Base-by-base conservation (phyloP, 2,113 vertebrate genomes). In the Trinectes maculatus region DNA sequence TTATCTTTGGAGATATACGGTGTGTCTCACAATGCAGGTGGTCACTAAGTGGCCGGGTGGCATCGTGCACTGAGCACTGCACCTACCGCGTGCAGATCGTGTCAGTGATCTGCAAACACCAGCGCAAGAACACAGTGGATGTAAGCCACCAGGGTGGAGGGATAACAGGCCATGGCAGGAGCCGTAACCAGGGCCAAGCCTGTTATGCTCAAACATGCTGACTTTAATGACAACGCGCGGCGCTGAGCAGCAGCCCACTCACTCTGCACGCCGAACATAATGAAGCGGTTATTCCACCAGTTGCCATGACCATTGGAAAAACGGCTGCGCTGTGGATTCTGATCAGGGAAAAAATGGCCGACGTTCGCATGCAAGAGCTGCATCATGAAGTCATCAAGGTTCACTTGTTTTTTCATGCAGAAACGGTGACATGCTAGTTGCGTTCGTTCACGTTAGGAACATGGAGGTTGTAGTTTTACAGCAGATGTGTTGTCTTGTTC, bases 201-300 rank as follows among this genome's bases (percentile, higher is more conserved):
- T 43, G 51, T 61, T 29, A 18, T n/a, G 44, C 64, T 73, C 31
- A 67, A 79, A 85, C 64, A 84, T 63, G 74, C 51, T 76, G 79
- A 77, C 79, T 82, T 75, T 79, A 84, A 83, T 83, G 73, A 71
- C 24, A 29, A 46, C 21, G 59, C 46, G 33, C 21, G n/a, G 65
- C 12, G 12, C 43, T 1, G 4, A 67, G 57, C 65, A 71, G 71
- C 77, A 10, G 55, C 81, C 78, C 80, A 42, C 68, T 74, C 75
- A 22, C 64, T 89, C 83, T 76, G 77, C 70, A 67, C 71, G 65
- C 61, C 40, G 68, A 80, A 87, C n/a, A n/a, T 87, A 87, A 90
- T 82, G 82, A 86, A 77, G 64, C 67, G 48, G 72, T 65, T 81
- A 78, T 79, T 79, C 77, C 79, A 79, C 68, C 40, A 48, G 83